Conservation (phyloP, 2,113 vertebrate genomes). For the Megalops atlanticus region DNA sequence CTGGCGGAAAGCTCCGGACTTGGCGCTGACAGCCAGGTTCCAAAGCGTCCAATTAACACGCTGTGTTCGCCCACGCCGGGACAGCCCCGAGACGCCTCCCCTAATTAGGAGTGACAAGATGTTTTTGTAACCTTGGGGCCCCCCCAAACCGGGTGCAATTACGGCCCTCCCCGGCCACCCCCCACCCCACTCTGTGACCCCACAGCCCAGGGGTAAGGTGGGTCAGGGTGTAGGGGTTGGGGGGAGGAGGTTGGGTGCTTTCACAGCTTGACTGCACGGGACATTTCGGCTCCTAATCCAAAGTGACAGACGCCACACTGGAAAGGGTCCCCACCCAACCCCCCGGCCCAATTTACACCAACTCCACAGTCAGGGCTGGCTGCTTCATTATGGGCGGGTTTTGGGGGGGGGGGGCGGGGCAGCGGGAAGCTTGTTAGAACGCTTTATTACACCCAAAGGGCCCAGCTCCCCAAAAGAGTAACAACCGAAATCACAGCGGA, state of each 20-base stretch:
- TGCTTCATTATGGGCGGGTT: neutral
- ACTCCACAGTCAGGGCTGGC: neutral
- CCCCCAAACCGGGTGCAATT: constrained; percentile 71
- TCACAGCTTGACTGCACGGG: constrained; percentile 65
- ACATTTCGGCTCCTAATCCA: constrained; percentile 62
- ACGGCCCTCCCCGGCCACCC: constrained; percentile 55
- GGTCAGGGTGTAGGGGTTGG: constrained; percentile 18
- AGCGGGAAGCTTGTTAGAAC: constrained; percentile 19
- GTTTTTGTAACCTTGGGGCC: constrained; percentile 78
- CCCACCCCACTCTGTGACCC: constrained; percentile 49
- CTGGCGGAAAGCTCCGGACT: constrained; percentile 18
- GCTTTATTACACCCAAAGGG: constrained; percentile 15
- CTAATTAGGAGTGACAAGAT: constrained; percentile 74
- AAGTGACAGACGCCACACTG: constrained; percentile 71
- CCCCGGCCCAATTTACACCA: constrained; percentile 25
- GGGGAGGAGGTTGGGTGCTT: constrained; percentile 62
- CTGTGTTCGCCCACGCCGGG: constrained; percentile 8
- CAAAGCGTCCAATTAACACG: constrained; percentile 46
- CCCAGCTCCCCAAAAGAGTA: neutral
- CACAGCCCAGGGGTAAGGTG: constrained; percentile 37
- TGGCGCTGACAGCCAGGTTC: constrained; percentile 23
- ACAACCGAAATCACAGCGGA: neutral
- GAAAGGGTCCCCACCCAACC: constrained; percentile 58
- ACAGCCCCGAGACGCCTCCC: constrained; percentile 40
- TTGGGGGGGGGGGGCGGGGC: neutral